These are phyloP conservation scores for Henricia sp. DNA, from an alignment of 53 echinoderm and acorn worm species.

Conservation along the genomic window DNA sequence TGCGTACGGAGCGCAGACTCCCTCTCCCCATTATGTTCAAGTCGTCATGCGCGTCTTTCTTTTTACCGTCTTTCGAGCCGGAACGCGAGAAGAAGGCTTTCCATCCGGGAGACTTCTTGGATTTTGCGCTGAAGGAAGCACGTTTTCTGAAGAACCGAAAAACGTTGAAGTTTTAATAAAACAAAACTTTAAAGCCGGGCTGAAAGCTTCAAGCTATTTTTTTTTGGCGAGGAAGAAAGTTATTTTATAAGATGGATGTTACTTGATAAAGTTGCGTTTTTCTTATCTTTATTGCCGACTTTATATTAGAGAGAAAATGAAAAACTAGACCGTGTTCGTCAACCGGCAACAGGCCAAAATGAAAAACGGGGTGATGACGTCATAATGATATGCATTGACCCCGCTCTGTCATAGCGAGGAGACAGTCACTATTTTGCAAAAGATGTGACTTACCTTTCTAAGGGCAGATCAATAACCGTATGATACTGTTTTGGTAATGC, in stretches of 20 bases:
- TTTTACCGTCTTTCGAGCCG: slow-evolving; percentile 73
- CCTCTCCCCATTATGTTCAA: slow-evolving; percentile 30
- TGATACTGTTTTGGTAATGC: slow-evolving; percentile 96
- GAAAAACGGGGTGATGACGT: too few species aligned
- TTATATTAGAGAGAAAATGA: too few species aligned
- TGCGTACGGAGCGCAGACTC: slow-evolving; percentile 88
- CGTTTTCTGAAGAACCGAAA: slow-evolving; percentile 60
- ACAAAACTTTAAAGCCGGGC: neutral
- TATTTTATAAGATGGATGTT: too few species aligned
- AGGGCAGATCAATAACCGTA: slow-evolving; percentile 89
- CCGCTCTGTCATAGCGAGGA: too few species aligned
- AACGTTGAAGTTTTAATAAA: neutral
- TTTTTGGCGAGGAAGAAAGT: neutral
- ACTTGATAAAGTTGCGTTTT: too few species aligned
- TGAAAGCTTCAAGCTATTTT: neutral
- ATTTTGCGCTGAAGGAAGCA: slow-evolving; percentile 67
- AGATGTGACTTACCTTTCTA: slow-evolving; percentile 67
- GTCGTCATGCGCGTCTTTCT: slow-evolving; percentile 46
- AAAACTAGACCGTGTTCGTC: too few species aligned
- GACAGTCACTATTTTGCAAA: too few species aligned
- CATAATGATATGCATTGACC: too few species aligned
- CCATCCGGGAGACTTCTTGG: slow-evolving; percentile 95
- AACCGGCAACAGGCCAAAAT: too few species aligned
- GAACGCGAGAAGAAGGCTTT: slow-evolving; percentile 73
- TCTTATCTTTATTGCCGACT: too few species aligned